phyloP scores from a whole-genome alignment of 2,888 invertebrate genomes.

The Mythimna lalbum region DNA sequence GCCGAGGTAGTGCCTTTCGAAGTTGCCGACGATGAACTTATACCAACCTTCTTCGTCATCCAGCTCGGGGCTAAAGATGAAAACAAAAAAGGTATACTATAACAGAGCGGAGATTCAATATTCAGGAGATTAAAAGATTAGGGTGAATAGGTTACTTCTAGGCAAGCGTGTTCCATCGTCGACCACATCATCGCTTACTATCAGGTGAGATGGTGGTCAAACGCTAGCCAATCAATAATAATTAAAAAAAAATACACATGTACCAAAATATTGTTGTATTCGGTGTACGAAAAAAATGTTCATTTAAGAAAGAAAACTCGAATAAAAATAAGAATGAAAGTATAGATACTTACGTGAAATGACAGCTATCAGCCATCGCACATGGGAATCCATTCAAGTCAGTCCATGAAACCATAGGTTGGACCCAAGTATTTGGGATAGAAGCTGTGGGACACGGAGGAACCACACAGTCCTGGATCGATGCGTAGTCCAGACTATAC shows the following conservation, averaged over 20 bases:
- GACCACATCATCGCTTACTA: too few species aligned
- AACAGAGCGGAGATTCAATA: too few species aligned
- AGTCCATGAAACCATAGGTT: constrained; percentile 91
- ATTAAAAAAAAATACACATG: too few species aligned
- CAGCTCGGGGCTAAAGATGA: constrained; percentile 68
- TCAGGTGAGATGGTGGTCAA: too few species aligned
- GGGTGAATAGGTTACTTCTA: too few species aligned
- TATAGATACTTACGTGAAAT: constrained; percentile 82
- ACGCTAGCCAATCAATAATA: too few species aligned
- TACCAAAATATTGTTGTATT: too few species aligned
- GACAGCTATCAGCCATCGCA: constrained; percentile 90
- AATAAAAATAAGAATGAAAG: not conserved
- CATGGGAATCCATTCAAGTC: constrained; percentile 87
- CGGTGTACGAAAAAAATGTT: too few species aligned
- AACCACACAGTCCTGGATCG: constrained; percentile 90
- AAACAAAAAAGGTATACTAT: not conserved
- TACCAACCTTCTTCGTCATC: constrained; percentile 86
- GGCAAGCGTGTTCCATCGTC: too few species aligned
- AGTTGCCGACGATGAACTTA: constrained; percentile 91
- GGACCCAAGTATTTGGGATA: constrained; percentile 92
- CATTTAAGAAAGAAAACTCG: not conserved
- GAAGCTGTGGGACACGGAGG: constrained; percentile 90
- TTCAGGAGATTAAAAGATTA: too few species aligned
- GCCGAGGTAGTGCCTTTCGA: constrained; percentile 91
- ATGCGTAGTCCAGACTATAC: constrained; percentile 92